phyloP scores from a whole-genome alignment of 2,888 invertebrate genomes.

The Carterocephalus palaemon region DNA sequence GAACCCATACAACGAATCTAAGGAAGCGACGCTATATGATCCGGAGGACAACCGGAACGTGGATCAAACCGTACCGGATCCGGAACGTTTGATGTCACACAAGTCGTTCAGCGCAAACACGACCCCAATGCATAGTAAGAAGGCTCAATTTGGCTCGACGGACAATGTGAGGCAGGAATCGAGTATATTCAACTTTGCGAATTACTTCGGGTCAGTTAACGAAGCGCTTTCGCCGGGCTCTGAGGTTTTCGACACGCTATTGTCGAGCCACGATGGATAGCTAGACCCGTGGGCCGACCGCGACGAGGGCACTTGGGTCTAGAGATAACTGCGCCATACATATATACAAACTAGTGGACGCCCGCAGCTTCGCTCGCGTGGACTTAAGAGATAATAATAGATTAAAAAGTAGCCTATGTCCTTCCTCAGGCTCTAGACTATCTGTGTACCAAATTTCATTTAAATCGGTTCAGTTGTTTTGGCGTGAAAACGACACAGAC shows the following conservation, averaged over 20 bases:
- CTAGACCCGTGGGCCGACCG: slow-evolving; percentile 35
- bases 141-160: slow-evolving; percentile 65
- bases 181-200: slow-evolving; percentile 80
- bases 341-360: too few relatives aligned
- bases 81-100: slow-evolving; percentile 41
- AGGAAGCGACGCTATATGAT: slow-evolving; percentile 55
- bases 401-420: too few relatives aligned
- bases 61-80: slow-evolving; percentile 34
- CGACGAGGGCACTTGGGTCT: slow-evolving; percentile 64
- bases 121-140: slow-evolving; percentile 63
- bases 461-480: too few relatives aligned
- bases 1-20: slow-evolving; percentile 75
- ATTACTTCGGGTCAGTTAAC: slow-evolving; percentile 80
- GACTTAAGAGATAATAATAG: too few relatives aligned
- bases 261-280: slow-evolving; percentile 68
- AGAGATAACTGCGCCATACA: slow-evolving; percentile 30
- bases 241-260: slow-evolving; percentile 78
- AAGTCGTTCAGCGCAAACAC: slow-evolving; percentile 64
- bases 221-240: slow-evolving; percentile 79
- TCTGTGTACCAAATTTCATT: too few relatives aligned
- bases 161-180: slow-evolving; percentile 65
- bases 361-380: too few relatives aligned
- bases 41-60: slow-evolving; percentile 41
- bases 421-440: too few relatives aligned
- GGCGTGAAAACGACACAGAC: too few relatives aligned